phyloP scores from a whole-genome alignment of 2,113 vertebrate species.

The Pelodiscus sinensis region DNA sequence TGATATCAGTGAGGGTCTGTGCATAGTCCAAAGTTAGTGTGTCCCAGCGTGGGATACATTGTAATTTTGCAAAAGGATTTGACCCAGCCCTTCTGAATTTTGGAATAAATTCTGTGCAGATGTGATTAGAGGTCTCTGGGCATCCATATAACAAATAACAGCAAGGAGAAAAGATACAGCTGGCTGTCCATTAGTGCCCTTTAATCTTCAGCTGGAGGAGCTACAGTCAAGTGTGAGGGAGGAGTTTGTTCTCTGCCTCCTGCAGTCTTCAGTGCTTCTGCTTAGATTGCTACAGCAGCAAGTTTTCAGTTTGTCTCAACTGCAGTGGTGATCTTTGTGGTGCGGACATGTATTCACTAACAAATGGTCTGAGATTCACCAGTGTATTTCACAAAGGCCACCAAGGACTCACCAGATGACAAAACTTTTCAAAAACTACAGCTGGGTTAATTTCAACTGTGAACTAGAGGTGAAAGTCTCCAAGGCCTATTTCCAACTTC shows the following conservation, averaged over 20 bases:
- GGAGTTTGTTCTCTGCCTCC: accelerated
- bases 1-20: background rate
- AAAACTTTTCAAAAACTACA: background rate
- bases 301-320: background rate
- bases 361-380: background rate
- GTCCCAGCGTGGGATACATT: background rate
- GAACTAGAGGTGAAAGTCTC: background rate
- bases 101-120: accelerated
- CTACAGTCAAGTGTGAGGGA: background rate
- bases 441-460: background rate
- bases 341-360: background rate
- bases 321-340: background rate
- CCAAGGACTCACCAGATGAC: accelerated
- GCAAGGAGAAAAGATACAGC: accelerated
- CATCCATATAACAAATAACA: background rate
- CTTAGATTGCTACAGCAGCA: background rate
- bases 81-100: background rate
- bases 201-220: background rate
- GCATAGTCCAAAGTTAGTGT: background rate
- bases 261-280: background rate
- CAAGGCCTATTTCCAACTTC: accelerated
- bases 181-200: background rate
- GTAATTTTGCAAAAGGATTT: background rate
- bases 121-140: background rate
- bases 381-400: accelerated